Evolutionary conservation across 2,888 invertebrate species (phyloP).

Genomic region (Platycnemis pennipes): DNA sequence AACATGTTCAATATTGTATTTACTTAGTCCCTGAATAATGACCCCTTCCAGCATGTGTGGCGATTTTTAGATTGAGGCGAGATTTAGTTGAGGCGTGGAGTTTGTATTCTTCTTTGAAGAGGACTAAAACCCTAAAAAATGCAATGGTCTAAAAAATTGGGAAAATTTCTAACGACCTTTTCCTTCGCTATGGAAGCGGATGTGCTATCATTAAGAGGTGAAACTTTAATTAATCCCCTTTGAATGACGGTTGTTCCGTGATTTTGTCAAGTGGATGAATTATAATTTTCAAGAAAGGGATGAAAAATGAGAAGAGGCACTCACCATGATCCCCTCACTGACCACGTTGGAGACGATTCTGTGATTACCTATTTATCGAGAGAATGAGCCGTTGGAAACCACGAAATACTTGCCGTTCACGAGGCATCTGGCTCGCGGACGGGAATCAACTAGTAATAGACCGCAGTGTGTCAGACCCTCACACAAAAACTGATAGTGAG

Average conservation of each 20-base stretch:
- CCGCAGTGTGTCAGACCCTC: slow-evolving; percentile 11
- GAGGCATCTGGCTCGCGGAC: background rate
- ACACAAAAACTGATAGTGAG: background rate
- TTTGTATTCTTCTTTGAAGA: no score
- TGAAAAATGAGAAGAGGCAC: background rate
- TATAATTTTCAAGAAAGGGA: background rate
- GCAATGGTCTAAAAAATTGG: no score
- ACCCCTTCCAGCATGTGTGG: no score
- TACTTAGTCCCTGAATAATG: no score
- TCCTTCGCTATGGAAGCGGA: background rate
- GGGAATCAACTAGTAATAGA: background rate
- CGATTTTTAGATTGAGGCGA: no score
- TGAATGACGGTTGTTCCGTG: background rate
- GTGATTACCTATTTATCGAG: background rate
- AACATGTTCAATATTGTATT: no score
- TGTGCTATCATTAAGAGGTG: background rate
- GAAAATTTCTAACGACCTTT: no score
- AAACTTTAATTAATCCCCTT: background rate
- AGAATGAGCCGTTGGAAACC: background rate
- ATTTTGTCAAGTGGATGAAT: background rate
- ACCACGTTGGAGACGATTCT: background rate
- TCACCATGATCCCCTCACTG: background rate
- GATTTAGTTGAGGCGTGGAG: no score
- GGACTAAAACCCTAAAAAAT: no score
- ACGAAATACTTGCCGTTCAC: background rate